These are phyloP conservation scores for Atopsyche davidsoni DNA, from an alignment of 1,140 invertebrate species.

Conservation along the genomic window DNA sequence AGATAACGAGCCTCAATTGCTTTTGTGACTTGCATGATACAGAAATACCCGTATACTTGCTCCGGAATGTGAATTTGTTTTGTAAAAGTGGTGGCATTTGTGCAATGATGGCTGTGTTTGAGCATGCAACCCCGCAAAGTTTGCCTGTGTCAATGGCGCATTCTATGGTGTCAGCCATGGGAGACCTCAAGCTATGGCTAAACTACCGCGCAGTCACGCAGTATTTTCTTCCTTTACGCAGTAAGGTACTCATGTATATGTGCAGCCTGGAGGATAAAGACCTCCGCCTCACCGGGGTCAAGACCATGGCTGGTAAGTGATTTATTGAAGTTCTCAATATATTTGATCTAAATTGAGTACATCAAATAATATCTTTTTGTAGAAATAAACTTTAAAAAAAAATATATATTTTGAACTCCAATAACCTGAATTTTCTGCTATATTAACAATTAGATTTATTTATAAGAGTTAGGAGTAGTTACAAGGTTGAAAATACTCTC, in stretches of 20 bases:
- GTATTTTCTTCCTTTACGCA: constrained; percentile 77
- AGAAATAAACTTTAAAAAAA: too few species aligned
- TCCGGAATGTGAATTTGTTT: constrained; percentile 86
- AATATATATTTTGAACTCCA: too few species aligned
- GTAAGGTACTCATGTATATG: constrained; percentile 85
- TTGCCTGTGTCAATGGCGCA: constrained; percentile 83
- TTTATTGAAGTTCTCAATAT: constrained; percentile 6
- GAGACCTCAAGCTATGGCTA: constrained; percentile 91
- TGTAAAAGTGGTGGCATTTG: constrained; percentile 84
- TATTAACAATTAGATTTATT: too few species aligned
- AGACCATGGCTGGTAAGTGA: constrained; percentile 77
- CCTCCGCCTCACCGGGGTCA: constrained; percentile 73
- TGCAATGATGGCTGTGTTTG: constrained; percentile 79
- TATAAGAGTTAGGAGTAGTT: too few species aligned
- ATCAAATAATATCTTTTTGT: too few species aligned
- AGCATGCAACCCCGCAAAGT: constrained; percentile 62
- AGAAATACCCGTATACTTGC: constrained; percentile 82
- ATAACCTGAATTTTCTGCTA: too few species aligned
- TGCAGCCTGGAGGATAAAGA: constrained; percentile 88
- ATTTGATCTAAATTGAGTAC: not conserved
- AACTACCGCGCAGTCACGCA: constrained; percentile 85
- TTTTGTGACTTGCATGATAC: constrained; percentile 90
- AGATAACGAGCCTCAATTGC: constrained; percentile 67
- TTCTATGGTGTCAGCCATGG: constrained; percentile 83
- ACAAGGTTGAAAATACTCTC: too few species aligned